A percentile compares a stretch with the other conserved stretches of the same genome.
Conservation (phyloP, 1,140 invertebrate genomes). For the Cydia pomonella region DNA sequence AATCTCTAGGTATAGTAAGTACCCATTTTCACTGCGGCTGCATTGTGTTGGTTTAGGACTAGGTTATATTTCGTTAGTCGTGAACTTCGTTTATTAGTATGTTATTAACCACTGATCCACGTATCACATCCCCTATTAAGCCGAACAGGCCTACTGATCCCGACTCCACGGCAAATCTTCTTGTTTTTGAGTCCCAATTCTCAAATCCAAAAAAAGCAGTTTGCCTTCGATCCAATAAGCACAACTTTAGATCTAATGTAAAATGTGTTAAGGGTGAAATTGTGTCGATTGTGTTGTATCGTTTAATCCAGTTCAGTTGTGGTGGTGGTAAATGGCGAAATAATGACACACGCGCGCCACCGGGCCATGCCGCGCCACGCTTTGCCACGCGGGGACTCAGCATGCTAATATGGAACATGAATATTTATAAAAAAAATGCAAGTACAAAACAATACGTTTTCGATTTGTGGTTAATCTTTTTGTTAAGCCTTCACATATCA, state of each 20-base stretch:
- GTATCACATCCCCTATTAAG: neutral
- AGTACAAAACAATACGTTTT: conserved; percentile 60
- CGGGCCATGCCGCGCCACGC: conserved; percentile 46
- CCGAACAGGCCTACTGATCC: conserved; percentile 9
- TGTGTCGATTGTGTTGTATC: neutral
- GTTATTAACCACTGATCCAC: neutral
- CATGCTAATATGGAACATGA: conserved; percentile 74
- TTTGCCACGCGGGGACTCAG: conserved; percentile 43
- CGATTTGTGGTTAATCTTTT: conserved; percentile 2
- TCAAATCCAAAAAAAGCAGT: neutral
- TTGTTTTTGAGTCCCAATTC: conserved; percentile 3
- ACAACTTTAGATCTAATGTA: neutral
- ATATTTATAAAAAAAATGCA: conserved; percentile 72
- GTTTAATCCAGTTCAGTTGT: conserved; percentile 57
- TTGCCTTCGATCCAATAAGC: neutral
- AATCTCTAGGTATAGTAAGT: too few species aligned
- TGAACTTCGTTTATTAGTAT: neutral
- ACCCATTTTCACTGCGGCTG: neutral
- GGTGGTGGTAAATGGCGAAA: conserved; percentile 66
- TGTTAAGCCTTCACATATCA: neutral
- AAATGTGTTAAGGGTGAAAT: neutral
- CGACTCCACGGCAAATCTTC: neutral
- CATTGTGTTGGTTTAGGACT: too few species aligned
- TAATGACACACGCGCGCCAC: conserved; percentile 68
- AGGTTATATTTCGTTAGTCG: neutral